Evolutionary conservation across 2,888 invertebrate genomes (phyloP).

Genomic region (Aproaerema taeniolella): DNA sequence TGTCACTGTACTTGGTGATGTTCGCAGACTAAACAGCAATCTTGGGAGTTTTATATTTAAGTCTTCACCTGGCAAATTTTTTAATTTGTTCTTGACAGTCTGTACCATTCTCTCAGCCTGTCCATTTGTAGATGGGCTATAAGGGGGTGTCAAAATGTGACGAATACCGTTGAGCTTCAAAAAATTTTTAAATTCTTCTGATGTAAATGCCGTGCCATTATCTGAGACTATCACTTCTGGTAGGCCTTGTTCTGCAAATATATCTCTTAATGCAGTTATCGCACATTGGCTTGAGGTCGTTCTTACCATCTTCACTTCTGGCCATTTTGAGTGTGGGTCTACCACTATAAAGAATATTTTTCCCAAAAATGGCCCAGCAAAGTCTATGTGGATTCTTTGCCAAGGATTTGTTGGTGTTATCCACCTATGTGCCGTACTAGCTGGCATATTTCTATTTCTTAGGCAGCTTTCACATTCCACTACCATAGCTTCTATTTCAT

Average conservation of each 20-base stretch:
- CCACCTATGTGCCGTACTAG: conserved; percentile 5
- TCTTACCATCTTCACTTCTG: conserved; percentile 7
- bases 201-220: conserved; percentile 16
- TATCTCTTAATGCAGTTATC: conserved; percentile 7
- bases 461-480: not conserved
- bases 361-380: conserved; percentile 12
- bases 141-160: conserved; percentile 14
- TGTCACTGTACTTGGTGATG: conserved; percentile 15
- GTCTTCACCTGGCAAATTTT: conserved; percentile 9
- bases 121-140: conserved; percentile 19
- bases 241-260: conserved; percentile 14
- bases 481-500: not conserved
- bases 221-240: conserved; percentile 14
- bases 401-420: conserved; percentile 8
- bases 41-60: conserved; percentile 16
- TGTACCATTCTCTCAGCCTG: conserved; percentile 18
- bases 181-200: conserved; percentile 13
- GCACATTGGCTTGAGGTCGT: not conserved
- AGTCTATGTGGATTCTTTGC: conserved; percentile 17
- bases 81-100: conserved; percentile 15
- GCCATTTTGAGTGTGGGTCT: conserved; percentile 16
- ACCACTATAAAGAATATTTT: conserved; percentile 15
- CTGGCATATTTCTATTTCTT: not conserved
- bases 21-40: conserved; percentile 15
- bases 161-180: conserved; percentile 10